Evolutionary conservation across 2,888 invertebrate genomes (phyloP), one percentile per base, ranked within the genome.

Genomic region (Phlogophora meticulosa): DNA sequence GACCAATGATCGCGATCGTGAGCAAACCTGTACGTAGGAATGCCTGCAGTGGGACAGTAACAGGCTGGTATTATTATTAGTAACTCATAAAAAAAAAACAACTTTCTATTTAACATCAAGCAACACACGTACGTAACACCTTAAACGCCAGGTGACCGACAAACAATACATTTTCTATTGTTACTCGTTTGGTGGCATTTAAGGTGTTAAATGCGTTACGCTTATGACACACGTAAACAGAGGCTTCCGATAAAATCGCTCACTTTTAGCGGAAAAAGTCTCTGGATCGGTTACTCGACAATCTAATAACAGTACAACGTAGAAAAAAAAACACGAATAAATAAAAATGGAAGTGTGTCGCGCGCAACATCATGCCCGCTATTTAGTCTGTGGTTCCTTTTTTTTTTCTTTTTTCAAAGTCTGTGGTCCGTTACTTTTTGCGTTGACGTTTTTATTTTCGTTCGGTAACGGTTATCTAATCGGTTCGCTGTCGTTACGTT

Each of bases 401-500:
- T 59, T 71, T 76, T 7, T 43, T 76, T 76, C 76, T 73, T 73
- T 78, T 75, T 28, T 72, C 7, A 17, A 45, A 61, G 66, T 69
- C 80, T 81, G 71, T 72, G 78, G 84, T 81, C 75, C 69, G 76
- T 80, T 66, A 75, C 69, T 73, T 78, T 71, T 66, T 78, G 36
- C 63, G 17, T 48, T 81, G 78, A 73, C 64, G 59, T 76, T 80
- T 80, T 81, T 72, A 76, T 76, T 78, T 75, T 68, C 74, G 69
- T 80, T 81, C 78, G 69, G 74, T 80, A 80, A 84, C 85, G n/a
- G 85, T 88, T 88, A 88, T 79, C 79, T 77, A 86, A 89, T 84
- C 75, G 60, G 56, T 56, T n/a, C n/a, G n/a, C n/a, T n/a, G n/a
- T 83, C 56, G 72, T 59, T 80, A 63, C 63, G 68, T 72, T 43